These are phyloP conservation scores for Dendroctonus ponderosae DNA, from an alignment of 1,140 invertebrate species.

Conservation along the genomic window DNA sequence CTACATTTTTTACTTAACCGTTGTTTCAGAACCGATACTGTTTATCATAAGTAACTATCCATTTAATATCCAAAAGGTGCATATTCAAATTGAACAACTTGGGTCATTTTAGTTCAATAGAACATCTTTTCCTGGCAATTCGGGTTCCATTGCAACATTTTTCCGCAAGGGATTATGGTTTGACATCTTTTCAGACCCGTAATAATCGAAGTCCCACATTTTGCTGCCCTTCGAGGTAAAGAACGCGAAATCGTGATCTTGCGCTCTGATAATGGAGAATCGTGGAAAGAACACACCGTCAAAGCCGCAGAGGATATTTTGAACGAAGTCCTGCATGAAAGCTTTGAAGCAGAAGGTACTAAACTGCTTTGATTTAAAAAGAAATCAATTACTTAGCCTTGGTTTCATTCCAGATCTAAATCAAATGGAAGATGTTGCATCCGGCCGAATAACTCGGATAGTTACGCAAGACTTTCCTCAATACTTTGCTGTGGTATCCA, in stretches of 20 bases:
- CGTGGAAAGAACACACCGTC: slow-evolving; percentile 96
- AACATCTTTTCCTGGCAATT: too few species aligned
- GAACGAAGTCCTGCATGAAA: slow-evolving; percentile 93
- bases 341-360: slow-evolving; percentile 88
- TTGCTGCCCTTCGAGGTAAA: slow-evolving; percentile 92
- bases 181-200: slow-evolving; percentile 71
- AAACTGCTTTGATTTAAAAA: background rate
- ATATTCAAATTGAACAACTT: too few species aligned
- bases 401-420: slow-evolving; percentile 68
- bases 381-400: slow-evolving; percentile 19
- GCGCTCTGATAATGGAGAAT: slow-evolving; percentile 96
- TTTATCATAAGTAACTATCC: too few species aligned
- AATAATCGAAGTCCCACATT: slow-evolving; percentile 97
- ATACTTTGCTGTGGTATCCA: slow-evolving; percentile 97
- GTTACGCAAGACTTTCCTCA: slow-evolving; percentile 98
- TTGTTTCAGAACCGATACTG: background rate
- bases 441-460: slow-evolving; percentile 90
- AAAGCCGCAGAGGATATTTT: slow-evolving; percentile 97
- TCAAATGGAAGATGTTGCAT: slow-evolving; percentile 82
- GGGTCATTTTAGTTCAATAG: too few species aligned
- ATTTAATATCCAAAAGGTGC: too few species aligned
- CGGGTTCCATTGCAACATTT: too few species aligned
- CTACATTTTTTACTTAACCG: background rate
- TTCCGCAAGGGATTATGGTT: background rate
- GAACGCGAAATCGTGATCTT: slow-evolving; percentile 98